A percentile compares a stretch with the other conserved stretches of the same genome.
Evolutionary conservation across 92 coral and sea anemone species (phyloP).

Genomic region (Porites rus): DNA sequence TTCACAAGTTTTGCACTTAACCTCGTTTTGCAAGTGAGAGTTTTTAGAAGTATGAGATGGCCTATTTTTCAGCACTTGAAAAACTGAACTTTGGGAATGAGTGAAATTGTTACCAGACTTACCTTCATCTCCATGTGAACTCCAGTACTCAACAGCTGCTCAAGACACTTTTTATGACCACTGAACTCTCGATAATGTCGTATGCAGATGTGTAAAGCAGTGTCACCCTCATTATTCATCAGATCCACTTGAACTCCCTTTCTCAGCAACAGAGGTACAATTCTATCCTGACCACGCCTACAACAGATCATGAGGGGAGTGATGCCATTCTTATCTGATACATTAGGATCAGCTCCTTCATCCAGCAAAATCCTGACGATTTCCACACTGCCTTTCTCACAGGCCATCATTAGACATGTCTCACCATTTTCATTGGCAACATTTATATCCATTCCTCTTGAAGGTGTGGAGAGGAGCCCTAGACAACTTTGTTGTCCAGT

Average conservation of each 20-base stretch:
- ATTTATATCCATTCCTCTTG: slow-evolving; percentile 55
- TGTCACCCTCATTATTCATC: slow-evolving; percentile 75
- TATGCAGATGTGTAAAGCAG: slow-evolving; percentile 81
- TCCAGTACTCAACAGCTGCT: slow-evolving; percentile 69
- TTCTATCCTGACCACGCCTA: slow-evolving; percentile 80
- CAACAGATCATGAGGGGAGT: slow-evolving; percentile 81
- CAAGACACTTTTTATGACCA: slow-evolving; percentile 82
- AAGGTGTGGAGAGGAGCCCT: slow-evolving; percentile 24
- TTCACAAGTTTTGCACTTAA: no score
- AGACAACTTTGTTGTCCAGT: slow-evolving; percentile 48
- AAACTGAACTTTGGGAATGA: not conserved
- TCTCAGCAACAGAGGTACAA: slow-evolving; percentile 70
- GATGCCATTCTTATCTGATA: slow-evolving; percentile 73
- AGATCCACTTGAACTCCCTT: slow-evolving; percentile 65
- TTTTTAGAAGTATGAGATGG: no score
- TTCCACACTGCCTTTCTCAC: slow-evolving; percentile 80
- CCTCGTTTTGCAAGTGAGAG: no score
- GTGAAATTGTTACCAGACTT: not conserved
- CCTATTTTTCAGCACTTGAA: no score
- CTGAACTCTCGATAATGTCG: slow-evolving; percentile 75
- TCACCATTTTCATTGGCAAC: slow-evolving; percentile 71
- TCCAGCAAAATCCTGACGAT: slow-evolving; percentile 73
- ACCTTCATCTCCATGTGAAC: slow-evolving; percentile 65
- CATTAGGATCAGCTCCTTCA: slow-evolving; percentile 75
- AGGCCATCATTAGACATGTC: slow-evolving; percentile 85